Percentiles rank a stretch among this genome's conserved stretches.
Evolutionary conservation across 2,113 vertebrate genomes (phyloP).

Genomic region (Seriola quinqueradiata): DNA sequence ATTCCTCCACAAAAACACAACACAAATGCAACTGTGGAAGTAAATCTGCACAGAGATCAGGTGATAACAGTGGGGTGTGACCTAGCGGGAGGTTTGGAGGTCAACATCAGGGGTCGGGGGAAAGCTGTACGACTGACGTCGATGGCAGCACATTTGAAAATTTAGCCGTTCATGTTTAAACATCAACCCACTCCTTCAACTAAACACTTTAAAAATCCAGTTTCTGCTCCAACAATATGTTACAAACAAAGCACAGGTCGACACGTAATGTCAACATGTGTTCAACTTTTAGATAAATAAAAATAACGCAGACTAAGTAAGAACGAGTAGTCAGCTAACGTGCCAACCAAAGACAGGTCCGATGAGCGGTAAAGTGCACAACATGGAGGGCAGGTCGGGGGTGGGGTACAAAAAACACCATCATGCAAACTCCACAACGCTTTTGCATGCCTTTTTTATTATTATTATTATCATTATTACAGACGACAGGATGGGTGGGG

Average conservation of each 20-base stretch:
- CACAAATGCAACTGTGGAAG: constrained; percentile 49
- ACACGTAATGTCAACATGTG: neutral
- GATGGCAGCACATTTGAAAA: neutral
- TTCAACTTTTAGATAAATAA: neutral
- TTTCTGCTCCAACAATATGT: constrained; percentile 5
- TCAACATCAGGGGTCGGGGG: neutral
- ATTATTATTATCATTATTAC: constrained; percentile 57
- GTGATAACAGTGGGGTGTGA: neutral
- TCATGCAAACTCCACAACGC: constrained; percentile 86
- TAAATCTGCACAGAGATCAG: constrained; percentile 39
- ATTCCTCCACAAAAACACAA: constrained; percentile 32
- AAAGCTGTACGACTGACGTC: neutral
- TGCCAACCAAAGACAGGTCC: constrained; percentile 43
- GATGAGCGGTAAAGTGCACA: constrained; percentile 75
- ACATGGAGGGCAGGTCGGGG: constrained; percentile 52
- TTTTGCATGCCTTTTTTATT: constrained; percentile 83
- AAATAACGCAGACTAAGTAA: neutral
- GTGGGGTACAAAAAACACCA: constrained; percentile 74
- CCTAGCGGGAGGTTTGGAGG: neutral
- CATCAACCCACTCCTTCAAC: constrained; percentile 2
- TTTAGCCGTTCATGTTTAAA: constrained; percentile 14
- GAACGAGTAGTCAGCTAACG: constrained; percentile 21
- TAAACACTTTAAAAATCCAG: constrained; percentile 34
- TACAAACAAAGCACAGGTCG: neutral
- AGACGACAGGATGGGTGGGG: constrained; percentile 53